Conservation (phyloP, 1,140 invertebrate genomes). For the Orchestia grillus region DNA sequence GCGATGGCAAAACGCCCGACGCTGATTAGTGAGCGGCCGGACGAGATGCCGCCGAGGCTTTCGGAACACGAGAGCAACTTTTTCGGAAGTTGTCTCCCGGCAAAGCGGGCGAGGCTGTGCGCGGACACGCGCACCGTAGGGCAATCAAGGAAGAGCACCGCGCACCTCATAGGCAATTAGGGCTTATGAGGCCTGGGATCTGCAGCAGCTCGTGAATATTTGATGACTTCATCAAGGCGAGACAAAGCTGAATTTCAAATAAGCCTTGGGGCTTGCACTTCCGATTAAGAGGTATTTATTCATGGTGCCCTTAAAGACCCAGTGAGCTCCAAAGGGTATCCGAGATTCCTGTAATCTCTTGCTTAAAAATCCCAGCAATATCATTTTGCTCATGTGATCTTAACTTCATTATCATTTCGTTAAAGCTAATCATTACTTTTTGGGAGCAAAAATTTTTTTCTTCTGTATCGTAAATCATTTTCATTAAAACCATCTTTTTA, state of each 20-base stretch:
- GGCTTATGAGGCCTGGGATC: neutral
- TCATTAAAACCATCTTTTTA: too few species aligned
- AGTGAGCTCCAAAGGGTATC: neutral
- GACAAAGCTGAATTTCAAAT: constrained; percentile 17
- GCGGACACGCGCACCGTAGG: neutral
- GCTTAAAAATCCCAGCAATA: neutral
- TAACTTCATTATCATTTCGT: neutral
- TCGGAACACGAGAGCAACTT: neutral
- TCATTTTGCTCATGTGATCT: neutral
- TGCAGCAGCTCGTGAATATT: constrained; percentile 29
- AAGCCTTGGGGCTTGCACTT: neutral
- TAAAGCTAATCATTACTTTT: too few species aligned
- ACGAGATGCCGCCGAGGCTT: neutral
- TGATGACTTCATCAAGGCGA: constrained; percentile 43
- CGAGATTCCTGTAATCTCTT: neutral
- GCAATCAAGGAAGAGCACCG: constrained; percentile 3
- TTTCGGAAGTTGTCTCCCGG: neutral
- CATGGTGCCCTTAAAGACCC: neutral
- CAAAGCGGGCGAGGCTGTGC: neutral
- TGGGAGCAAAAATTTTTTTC: too few species aligned
- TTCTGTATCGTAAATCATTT: neutral
- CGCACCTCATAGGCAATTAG: constrained; percentile 25
- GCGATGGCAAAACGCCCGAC: neutral
- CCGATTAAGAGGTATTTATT: neutral
- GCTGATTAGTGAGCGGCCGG: neutral